Evolutionary conservation across 2,113 vertebrate genomes (phyloP).

Genomic region (Nibea albiflora): DNA sequence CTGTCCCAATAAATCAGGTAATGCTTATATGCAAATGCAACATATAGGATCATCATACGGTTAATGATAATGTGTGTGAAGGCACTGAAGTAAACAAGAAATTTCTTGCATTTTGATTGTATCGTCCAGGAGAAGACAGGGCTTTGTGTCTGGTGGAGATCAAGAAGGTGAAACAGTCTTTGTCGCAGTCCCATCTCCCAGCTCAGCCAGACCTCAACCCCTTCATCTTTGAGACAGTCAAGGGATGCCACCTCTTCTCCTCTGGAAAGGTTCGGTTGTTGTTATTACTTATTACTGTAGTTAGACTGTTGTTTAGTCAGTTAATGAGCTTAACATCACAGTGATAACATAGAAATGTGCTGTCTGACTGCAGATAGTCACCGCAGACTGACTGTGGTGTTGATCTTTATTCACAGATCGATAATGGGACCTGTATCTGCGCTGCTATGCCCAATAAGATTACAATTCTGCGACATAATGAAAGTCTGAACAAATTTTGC

Average conservation of each 20-base stretch:
- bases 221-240: constrained; percentile 94
- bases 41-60: not conserved
- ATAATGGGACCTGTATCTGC: constrained; percentile 94
- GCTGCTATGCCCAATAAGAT: constrained; percentile 97
- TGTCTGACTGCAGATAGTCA: constrained; percentile 45
- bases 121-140: constrained; percentile 90
- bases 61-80: not conserved
- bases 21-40: not conserved
- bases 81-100: not conserved
- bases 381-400: constrained; percentile 7
- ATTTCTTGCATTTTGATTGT: constrained; percentile 11
- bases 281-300: not conserved
- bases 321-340: constrained; percentile 46
- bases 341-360: constrained; percentile 12
- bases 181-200: constrained; percentile 97
- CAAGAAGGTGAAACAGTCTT: constrained; percentile 97
- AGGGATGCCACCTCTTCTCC: constrained; percentile 97
- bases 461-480: constrained; percentile 93
- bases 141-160: constrained; percentile 95
- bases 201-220: constrained; percentile 94
- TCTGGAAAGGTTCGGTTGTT: constrained; percentile 88
- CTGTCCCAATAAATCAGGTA: not conserved
- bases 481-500: constrained; percentile 96
- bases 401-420: constrained; percentile 86
- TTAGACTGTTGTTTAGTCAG: constrained; percentile 23